These are phyloP conservation scores for Chrysocyon brachyurus DNA, from an alignment of 2,797 vertebrate species.

Conservation along the genomic window DNA sequence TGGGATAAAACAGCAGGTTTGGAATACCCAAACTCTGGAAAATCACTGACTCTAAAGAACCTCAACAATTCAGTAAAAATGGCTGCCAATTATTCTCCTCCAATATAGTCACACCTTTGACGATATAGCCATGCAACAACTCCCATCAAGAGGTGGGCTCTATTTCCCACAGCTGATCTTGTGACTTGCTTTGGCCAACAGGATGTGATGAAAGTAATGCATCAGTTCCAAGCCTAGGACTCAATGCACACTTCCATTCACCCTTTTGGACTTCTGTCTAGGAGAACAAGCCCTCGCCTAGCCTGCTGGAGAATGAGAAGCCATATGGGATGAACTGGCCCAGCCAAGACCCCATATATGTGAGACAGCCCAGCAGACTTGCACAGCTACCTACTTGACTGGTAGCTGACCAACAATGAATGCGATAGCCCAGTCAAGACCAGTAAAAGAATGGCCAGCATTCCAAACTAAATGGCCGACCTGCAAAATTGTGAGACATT, in stretches of 20 bases:
- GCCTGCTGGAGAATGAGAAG: background rate
- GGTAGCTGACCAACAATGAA: background rate
- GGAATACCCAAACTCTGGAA: background rate
- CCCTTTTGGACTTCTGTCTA: background rate
- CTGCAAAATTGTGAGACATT: background rate
- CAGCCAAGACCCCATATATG: background rate
- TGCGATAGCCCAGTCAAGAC: background rate
- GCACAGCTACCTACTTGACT: background rate
- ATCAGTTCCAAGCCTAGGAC: background rate
- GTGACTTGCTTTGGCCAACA: background rate
- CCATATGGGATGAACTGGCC: background rate
- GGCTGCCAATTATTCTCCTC: background rate
- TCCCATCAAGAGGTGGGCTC: background rate
- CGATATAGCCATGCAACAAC: fast-evolving
- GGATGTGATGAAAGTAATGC: background rate
- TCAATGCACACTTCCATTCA: background rate
- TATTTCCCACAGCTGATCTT: background rate
- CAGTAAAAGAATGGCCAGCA: background rate
- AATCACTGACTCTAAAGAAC: background rate
- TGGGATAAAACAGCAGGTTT: background rate
- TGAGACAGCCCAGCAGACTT: no score
- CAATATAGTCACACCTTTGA: background rate
- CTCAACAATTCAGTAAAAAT: background rate
- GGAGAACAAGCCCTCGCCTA: background rate
- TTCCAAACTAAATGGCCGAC: background rate